Base-by-base conservation (phyloP, 53 echinoderm and acorn worm genomes). In the Temnopleurus reevesii region DNA sequence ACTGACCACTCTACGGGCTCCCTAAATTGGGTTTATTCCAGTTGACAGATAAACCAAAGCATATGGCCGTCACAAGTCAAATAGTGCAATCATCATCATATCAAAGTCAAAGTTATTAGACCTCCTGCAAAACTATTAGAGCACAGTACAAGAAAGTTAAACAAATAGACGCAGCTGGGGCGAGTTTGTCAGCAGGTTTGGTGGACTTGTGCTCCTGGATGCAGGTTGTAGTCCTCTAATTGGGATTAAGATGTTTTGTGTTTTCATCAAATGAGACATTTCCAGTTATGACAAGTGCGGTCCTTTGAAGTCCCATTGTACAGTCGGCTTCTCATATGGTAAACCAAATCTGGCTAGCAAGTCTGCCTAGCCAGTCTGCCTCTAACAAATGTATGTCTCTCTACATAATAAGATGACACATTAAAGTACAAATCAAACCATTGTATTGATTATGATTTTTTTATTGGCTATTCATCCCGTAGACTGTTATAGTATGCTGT, bases 71-170 rank as follows among this genome's bases (percentile, higher is more conserved):
- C 71, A 71, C 19, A 23, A 71, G 71, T 63, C 71, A 8, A 41
- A 71, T 71, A 71, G 71, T 71, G 71, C 71, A 71, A 36, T 71
- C 36, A 71, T 71, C 71, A 8, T 18, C n/a, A 71, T 71, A 71
- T 41, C 71, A 38, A 71, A 71, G 41, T 71, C 71, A 71, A 38
- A 71, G 41, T 23, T 36, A 71, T 71, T 41, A 71, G 71, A 71
- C 71, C 71, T 71, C 71, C 71, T 71, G 71, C 71, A 71, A 71
- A 71, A 71, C 71, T 71, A n/a, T 71, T 71, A 63, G 34, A 18
- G n/a, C 4, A 36, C 1, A 41, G 71, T 38, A 17, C 36, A 21
- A 49, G 15, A 71, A 71, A 8, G 71, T 21, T 71, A 38, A 38
- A 41, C 41, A 71, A 71, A 71, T 71, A 71, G 19, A 71, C 23